phyloP scores from a whole-genome alignment of 1,140 invertebrate genomes.

The Zaprionus inermis region DNA sequence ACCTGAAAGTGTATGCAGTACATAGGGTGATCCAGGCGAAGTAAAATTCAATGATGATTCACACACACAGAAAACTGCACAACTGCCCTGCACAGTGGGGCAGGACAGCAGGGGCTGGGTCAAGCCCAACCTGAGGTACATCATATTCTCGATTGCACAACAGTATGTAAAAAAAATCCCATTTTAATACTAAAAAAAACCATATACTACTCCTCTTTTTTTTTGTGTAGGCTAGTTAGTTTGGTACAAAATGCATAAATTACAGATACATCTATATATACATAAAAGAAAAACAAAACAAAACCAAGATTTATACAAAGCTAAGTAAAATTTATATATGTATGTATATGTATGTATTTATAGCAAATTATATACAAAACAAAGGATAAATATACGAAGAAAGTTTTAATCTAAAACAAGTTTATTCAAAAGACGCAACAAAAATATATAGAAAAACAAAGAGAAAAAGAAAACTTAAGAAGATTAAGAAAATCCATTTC shows the following conservation, averaged over 20 bases:
- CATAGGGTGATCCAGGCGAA: conserved; percentile 30
- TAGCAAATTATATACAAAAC: conserved; percentile 29
- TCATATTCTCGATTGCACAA: conserved; percentile 27
- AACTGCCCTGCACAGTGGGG: neutral
- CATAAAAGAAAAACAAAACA: conserved; percentile 16
- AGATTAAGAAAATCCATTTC: conserved; percentile 9
- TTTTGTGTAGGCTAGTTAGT: conserved; percentile 65
- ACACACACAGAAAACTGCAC: neutral
- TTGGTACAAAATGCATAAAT: conserved; percentile 63
- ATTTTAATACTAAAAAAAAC: conserved; percentile 59
- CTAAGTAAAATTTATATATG: conserved; percentile 36
- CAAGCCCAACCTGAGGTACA: conserved; percentile 13
- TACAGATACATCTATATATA: conserved; percentile 47
- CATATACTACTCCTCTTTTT: conserved; percentile 46
- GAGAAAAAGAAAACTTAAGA: neutral
- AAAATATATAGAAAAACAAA: conserved; percentile 7
- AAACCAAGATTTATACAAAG: conserved; percentile 16
- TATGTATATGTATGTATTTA: conserved; percentile 13
- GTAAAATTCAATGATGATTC: neutral
- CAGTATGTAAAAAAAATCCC: conserved; percentile 60
- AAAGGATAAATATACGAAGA: conserved; percentile 1
- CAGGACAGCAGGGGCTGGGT: neutral
- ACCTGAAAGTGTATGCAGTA: neutral
- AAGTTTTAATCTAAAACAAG: conserved; percentile 48
- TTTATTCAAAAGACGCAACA: conserved; percentile 42